Percentiles rank a stretch among this genome's conserved stretches.
Conservation (phyloP, 2,797 vertebrate genomes). For the Amblyraja radiata region DNA sequence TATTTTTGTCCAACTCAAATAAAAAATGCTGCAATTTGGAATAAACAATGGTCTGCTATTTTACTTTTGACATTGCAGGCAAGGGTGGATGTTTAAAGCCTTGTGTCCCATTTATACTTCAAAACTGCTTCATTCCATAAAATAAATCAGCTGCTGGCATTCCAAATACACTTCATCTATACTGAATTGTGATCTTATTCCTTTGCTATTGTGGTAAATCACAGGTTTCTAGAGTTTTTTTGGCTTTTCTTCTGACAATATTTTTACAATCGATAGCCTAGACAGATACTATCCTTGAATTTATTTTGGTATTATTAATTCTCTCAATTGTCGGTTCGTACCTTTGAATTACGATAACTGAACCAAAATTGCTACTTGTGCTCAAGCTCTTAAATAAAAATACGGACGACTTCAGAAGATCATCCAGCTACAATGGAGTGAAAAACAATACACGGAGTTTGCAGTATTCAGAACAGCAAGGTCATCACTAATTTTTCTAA, state of each 20-base stretch:
- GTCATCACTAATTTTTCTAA: neutral
- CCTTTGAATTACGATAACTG: neutral
- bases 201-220: neutral
- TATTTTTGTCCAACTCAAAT: slow-evolving; percentile 27
- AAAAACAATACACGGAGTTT: neutral
- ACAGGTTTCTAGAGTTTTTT: neutral
- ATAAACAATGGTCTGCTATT: slow-evolving; percentile 19
- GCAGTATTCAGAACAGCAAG: neutral
- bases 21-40: slow-evolving; percentile 30
- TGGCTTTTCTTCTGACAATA: neutral
- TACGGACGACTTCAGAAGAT: neutral
- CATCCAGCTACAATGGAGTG: neutral
- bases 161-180: slow-evolving; percentile 22
- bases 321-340: neutral
- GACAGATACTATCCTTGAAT: neutral
- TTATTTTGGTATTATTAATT: slow-evolving; percentile 4
- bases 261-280: slow-evolving; percentile 21
- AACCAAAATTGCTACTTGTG: neutral
- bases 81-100: slow-evolving; percentile 7
- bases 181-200: slow-evolving; percentile 27
- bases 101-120: neutral
- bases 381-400: neutral
- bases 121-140: slow-evolving; percentile 18
- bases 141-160: slow-evolving; percentile 16
- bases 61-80: neutral